Evolutionary conservation across 2,888 invertebrate genomes (phyloP).

Genomic region (Ormyrus labotus): DNA sequence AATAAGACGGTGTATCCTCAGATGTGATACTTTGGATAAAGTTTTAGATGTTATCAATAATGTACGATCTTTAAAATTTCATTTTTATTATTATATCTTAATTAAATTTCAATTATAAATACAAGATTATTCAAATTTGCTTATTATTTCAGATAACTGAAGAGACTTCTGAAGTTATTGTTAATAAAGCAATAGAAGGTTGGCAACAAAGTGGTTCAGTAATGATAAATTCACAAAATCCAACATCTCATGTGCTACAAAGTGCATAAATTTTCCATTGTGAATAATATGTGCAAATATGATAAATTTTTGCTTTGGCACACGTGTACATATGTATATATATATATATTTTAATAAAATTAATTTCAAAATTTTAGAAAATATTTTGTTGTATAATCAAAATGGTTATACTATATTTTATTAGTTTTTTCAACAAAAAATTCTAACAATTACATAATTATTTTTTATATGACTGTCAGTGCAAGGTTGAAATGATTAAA

Average conservation of each 20-base stretch:
- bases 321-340: no score
- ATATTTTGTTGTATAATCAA: no score
- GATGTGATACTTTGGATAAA: slow-evolving; percentile 79
- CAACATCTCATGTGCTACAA: slow-evolving; percentile 52
- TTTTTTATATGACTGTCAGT: no score
- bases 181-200: slow-evolving; percentile 89
- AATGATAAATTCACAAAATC: slow-evolving; percentile 68
- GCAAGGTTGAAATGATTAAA: no score
- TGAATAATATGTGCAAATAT: no score
- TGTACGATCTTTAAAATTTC: slow-evolving; percentile 74
- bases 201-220: slow-evolving; percentile 89
- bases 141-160: slow-evolving; percentile 82
- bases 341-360: no score
- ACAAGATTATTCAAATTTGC: background rate
- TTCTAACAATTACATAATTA: no score
- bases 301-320: no score
- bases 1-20: slow-evolving; percentile 81
- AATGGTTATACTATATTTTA: no score
- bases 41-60: slow-evolving; percentile 83
- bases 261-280: slow-evolving; percentile 30
- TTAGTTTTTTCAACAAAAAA: no score
- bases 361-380: no score
- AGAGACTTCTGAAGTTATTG: slow-evolving; percentile 88
- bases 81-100: background rate
- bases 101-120: slow-evolving; percentile 21